Base-by-base conservation (phyloP, 2,888 invertebrate species). In the Malthinus seriepunctatus region DNA sequence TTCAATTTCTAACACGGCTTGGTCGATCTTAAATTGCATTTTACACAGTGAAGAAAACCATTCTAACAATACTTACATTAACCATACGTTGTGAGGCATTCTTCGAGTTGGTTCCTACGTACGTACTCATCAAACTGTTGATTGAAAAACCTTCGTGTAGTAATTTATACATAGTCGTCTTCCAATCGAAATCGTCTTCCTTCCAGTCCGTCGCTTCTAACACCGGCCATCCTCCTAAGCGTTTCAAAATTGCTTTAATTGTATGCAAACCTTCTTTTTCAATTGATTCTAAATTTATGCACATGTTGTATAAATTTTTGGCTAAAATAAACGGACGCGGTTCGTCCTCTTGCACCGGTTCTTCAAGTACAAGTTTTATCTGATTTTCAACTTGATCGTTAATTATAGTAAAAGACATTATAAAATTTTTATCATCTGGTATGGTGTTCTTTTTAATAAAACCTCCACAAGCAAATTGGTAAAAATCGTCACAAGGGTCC, bases 161-260 rank as follows among this genome's bases (percentile, higher is more conserved):
- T 14, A 63, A 58, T 31, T 63, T 50, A 35, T 56, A 50, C n/a
- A 62, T 48, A 1, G 54, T 14, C 6, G 34, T 12, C 44, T 34
- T 88, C 95, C 95, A 95, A 63, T 86, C 83, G 81, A 92, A 95
- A 8, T 81, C 76, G 0, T 76, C 76, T 3, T 86, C 86, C 65
- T 87, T 83, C 95, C 95, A 95, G 0, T 73, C 63, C 23, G 86
- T 82, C 0, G 89, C 93, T 64, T 89, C 88, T 35, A 95, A 80
- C 10, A 92, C 89, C 0, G 97, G 97, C 96, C 96, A 97, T 2
- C 95, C 95, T 1, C 97, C 96, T 15, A 97, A 82, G 10, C 84
- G 81, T 32, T 83, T 82, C 51, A 96, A 78, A 73, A 94, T 87
- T 0, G 83, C 80, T 51, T 85, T 77, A 37, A 95, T 83, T 0